These are phyloP conservation scores for Hemibagrus wyckioides DNA, from an alignment of 2,113 vertebrate genomes.

Conservation along the genomic window DNA sequence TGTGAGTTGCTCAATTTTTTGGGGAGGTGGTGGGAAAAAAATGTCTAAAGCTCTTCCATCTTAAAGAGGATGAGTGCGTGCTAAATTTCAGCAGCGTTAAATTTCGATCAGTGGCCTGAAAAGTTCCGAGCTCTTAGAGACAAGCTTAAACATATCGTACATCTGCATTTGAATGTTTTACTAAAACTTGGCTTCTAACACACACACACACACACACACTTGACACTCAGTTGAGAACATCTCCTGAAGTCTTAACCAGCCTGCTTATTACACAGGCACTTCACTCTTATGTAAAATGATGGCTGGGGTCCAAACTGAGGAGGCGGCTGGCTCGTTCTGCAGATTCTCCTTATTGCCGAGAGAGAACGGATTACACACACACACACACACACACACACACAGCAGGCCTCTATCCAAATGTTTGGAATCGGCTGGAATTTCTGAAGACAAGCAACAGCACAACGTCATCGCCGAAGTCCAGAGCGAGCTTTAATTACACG, in stretches of 20 bases:
- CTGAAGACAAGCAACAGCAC: neutral
- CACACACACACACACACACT: slow-evolving; percentile 1
- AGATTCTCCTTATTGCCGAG: neutral
- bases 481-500: neutral
- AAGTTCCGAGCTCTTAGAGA: neutral
- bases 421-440: neutral
- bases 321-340: slow-evolving; percentile 13
- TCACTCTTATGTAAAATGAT: slow-evolving; percentile 15
- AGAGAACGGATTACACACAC: neutral
- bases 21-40: neutral
- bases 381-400: slow-evolving; percentile 4
- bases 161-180: neutral
- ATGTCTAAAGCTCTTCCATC: neutral
- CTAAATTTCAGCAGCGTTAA: neutral
- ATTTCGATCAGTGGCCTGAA: neutral
- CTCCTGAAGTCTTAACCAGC: slow-evolving; percentile 16
- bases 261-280: neutral
- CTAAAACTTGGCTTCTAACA: neutral
- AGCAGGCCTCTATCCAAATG: neutral
- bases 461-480: neutral
- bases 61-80: neutral
- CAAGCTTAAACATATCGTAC: neutral
- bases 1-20: neutral
- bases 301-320: neutral
- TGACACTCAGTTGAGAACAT: slow-evolving; percentile 7